Base-by-base conservation (phyloP, 2,888 invertebrate species). In the Polyommatus icarus region DNA sequence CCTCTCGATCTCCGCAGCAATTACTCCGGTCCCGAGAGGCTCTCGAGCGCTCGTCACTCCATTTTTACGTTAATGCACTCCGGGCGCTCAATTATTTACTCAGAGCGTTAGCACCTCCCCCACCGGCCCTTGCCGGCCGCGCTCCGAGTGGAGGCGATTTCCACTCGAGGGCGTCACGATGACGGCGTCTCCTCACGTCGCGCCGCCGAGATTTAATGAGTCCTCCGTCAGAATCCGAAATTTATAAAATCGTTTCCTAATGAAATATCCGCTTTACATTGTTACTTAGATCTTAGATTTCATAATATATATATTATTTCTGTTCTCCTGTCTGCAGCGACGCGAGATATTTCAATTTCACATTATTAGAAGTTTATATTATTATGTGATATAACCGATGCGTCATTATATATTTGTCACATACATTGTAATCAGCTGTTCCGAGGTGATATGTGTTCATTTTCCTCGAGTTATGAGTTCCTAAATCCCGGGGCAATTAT, bases 11-110 rank as follows among this genome's bases (percentile, higher is more conserved):
- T 75, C 24, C 46, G 20, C 54, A 12, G 75, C 75, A 75, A 75
- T 75, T 54, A 75, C 18, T 75, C 6, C 29, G 6, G 50, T 24
- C 75, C 54, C 54, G 54, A 75, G 75, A 75, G 75, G 46, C 75
- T 54, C 75, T 24, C 75, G 46, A 75, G 50, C 24, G 75, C 50
- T 75, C 54, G 54, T 75, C 54, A 54, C 46, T 40, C 72, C 40
- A 72, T 75, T 50, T 75, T 75, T 75, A 75, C 50, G 50, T 54
- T 75, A 75, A 75, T 75, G 75, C 50, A 72, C 72, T 75, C 50
- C 54, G 24, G 24, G 15, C 20, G 40, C 73, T 73, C 73, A 46
- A 73, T 73, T 73, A 73, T 50, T 73, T 73, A 73, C 50, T 50
- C 12, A 24, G 46, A 24, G 15, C 20, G 40, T 75, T 75, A 75